Evolutionary conservation across 2,888 invertebrate species (phyloP).

Genomic region (Cephus nigrinus): DNA sequence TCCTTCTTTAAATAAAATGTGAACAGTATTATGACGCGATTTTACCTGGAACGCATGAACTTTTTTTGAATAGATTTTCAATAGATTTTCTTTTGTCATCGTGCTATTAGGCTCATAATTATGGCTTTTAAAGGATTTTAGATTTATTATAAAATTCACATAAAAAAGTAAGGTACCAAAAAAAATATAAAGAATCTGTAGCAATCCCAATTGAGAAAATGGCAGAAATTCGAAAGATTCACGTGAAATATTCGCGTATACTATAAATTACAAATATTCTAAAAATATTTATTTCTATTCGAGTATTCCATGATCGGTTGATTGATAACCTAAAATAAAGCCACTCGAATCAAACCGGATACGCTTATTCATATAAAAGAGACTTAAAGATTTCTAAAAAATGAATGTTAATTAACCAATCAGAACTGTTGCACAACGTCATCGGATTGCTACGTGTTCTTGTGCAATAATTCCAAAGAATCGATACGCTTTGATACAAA

Average conservation of each 20-base stretch:
- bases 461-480: neutral
- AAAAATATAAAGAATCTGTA: too few species aligned
- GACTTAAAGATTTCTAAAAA: neutral
- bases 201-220: too few species aligned
- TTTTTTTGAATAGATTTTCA: too few species aligned
- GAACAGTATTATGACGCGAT: too few species aligned
- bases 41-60: too few species aligned
- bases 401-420: neutral
- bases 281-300: neutral
- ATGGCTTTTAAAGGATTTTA: too few species aligned
- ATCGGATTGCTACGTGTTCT: neutral
- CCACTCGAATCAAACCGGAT: neutral
- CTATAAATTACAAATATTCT: too few species aligned
- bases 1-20: too few species aligned
- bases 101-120: too few species aligned
- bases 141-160: too few species aligned
- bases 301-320: neutral
- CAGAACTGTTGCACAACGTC: neutral
- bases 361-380: neutral
- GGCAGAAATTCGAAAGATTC: neutral
- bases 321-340: neutral
- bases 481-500: neutral
- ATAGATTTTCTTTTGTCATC: too few species aligned
- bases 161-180: too few species aligned
- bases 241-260: neutral